Conservation (phyloP, 1,140 invertebrate genomes). For the Mercenaria mercenaria region DNA sequence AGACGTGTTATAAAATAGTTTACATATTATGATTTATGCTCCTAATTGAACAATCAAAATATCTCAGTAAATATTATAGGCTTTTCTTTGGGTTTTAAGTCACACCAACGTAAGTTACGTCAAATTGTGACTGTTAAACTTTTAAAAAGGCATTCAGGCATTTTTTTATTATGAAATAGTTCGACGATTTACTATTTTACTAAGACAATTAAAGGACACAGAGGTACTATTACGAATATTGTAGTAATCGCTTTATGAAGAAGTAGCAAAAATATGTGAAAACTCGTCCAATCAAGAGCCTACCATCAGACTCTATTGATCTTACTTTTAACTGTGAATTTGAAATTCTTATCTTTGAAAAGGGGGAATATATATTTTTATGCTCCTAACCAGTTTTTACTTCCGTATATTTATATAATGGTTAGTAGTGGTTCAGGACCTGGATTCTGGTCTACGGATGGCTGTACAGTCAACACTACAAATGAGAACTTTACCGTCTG, state of each 20-base stretch:
- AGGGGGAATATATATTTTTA: background rate
- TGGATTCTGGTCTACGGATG: conserved; percentile 51
- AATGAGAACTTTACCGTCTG: conserved; percentile 35
- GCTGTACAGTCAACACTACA: conserved; percentile 11
- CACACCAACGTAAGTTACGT: background rate
- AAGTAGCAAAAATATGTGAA: background rate
- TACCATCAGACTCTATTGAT: background rate
- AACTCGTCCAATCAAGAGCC: background rate
- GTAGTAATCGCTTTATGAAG: background rate
- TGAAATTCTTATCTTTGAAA: background rate
- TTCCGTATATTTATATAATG: background rate
- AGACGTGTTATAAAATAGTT: no score
- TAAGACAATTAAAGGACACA: no score
- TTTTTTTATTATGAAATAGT: no score
- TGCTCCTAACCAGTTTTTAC: background rate
- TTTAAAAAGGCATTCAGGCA: no score
- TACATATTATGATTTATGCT: no score
- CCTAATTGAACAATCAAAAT: background rate
- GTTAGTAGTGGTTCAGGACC: background rate
- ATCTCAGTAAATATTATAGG: background rate
- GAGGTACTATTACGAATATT: background rate
- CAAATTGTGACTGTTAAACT: background rate
- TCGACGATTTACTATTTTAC: no score
- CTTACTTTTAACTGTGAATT: background rate
- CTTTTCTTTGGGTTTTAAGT: no score